A percentile compares a stretch with the other conserved stretches of the same genome.
phyloP scores from a whole-genome alignment of 2,113 vertebrate species.

The Hyaena hyaena region DNA sequence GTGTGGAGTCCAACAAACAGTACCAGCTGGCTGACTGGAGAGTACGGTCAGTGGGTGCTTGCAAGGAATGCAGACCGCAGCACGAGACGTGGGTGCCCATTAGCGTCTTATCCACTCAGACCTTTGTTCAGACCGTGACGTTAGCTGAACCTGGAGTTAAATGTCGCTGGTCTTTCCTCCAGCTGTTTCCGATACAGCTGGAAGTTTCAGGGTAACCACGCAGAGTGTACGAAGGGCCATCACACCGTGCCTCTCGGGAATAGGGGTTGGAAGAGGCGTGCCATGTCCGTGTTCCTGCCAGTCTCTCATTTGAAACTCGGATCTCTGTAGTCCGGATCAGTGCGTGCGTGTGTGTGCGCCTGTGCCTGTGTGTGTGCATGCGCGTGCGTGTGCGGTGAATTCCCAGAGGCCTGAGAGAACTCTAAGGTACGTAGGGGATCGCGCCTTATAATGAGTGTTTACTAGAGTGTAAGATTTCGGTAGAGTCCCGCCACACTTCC shows the following conservation, averaged over 20 bases:
- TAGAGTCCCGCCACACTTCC: not conserved
- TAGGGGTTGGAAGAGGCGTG: not conserved
- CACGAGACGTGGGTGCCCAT: not conserved
- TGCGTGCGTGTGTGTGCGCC: rapidly evolving
- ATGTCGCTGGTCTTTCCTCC: not conserved
- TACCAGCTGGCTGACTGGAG: conserved; percentile 99
- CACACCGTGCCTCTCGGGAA: not conserved
- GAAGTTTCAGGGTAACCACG: not conserved
- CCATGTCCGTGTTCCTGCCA: rapidly evolving
- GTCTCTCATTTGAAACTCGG: not conserved
- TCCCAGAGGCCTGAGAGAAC: not conserved
- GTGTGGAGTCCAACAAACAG: conserved; percentile 92
- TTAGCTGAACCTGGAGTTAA: not conserved
- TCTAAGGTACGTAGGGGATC: not conserved
- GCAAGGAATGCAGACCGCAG: rapidly evolving
- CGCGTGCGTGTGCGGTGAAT: not conserved
- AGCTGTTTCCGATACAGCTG: not conserved
- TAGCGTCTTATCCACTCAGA: not conserved
- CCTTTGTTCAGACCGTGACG: rapidly evolving
- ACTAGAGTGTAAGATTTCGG: not conserved
- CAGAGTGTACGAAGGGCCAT: not conserved
- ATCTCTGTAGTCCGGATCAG: rapidly evolving
- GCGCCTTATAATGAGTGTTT: not conserved
- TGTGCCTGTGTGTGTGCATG: rapidly evolving
- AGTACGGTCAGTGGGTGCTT: conserved; percentile 89